Evolutionary conservation across 2,797 vertebrate genomes (phyloP).

Genomic region (Monodelphis domestica): DNA sequence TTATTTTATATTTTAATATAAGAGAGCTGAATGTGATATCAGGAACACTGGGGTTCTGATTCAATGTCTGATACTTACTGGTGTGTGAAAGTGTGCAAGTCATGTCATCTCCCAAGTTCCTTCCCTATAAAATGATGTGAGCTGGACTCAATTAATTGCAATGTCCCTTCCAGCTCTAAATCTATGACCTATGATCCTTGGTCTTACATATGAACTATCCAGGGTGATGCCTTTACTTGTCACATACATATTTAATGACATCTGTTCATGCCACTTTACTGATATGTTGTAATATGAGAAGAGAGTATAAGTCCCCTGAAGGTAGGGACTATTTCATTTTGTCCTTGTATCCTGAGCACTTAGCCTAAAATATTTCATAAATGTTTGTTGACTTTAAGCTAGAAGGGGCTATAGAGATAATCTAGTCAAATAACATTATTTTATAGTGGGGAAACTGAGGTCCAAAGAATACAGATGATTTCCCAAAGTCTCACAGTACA

Average conservation of each 20-base stretch:
- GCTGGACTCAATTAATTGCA: neutral
- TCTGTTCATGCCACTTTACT: neutral
- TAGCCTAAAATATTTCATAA: neutral
- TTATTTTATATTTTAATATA: neutral
- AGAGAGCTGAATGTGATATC: neutral
- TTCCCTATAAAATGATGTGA: neutral
- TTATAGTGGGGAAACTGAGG: neutral
- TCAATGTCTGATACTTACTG: neutral
- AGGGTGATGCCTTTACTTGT: neutral
- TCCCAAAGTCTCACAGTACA: neutral
- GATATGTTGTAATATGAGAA: neutral
- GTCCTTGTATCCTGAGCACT: neutral
- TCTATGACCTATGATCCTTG: neutral
- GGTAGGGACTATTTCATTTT: neutral
- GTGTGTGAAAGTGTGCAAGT: neutral
- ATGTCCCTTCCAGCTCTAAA: neutral
- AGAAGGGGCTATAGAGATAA: neutral
- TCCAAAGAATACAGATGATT: neutral
- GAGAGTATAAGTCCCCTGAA: neutral
- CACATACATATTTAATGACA: neutral
- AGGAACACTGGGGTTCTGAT: neutral
- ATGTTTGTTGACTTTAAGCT: neutral
- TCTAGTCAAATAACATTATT: neutral
- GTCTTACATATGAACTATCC: neutral
- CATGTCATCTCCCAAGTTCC: neutral